Percentiles rank a stretch among this genome's conserved stretches.
phyloP scores from a whole-genome alignment of 2,888 invertebrate species.

The Melanostoma scalare region DNA sequence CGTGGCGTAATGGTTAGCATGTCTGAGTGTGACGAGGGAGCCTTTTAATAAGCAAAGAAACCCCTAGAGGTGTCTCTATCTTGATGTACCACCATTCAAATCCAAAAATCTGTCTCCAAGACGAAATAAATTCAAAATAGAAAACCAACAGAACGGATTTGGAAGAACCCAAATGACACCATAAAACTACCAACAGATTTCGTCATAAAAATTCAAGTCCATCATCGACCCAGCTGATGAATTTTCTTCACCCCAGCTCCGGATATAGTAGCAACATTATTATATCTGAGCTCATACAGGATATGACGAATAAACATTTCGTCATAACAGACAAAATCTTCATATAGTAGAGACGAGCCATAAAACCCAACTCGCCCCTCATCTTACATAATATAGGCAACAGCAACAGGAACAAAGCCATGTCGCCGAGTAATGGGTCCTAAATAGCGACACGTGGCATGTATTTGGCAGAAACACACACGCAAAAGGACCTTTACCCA shows the following conservation, averaged over 20 bases:
- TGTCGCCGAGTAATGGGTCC: conserved; percentile 80
- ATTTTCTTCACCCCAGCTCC: conserved; percentile 13
- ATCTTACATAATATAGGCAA: not conserved
- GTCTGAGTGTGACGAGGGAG: no score
- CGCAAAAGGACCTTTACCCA: conserved; percentile 64
- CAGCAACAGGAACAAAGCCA: conserved; percentile 54
- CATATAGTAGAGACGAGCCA: conserved; percentile 47
- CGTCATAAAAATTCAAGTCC: conserved; percentile 62
- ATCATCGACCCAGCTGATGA: conserved; percentile 65
- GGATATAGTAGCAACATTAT: conserved; percentile 59
- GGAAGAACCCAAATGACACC: conserved; percentile 24
- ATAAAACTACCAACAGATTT: conserved; percentile 57
- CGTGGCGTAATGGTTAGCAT: no score
- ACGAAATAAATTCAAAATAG: conserved; percentile 17
- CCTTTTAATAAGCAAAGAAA: no score
- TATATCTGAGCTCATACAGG: conserved; percentile 56
- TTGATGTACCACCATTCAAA: no score
- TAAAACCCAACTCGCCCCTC: conserved; percentile 50
- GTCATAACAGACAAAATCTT: conserved; percentile 65
- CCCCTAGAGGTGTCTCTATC: no score
- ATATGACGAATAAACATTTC: conserved; percentile 72
- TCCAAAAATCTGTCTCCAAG: no score
- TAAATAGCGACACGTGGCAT: conserved; percentile 81
- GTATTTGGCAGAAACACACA: conserved; percentile 63
- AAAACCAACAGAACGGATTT: conserved; percentile 7